These are phyloP conservation scores for Oxyura jamaicensis DNA, from an alignment of 2,113 vertebrate species.

Conservation along the genomic window DNA sequence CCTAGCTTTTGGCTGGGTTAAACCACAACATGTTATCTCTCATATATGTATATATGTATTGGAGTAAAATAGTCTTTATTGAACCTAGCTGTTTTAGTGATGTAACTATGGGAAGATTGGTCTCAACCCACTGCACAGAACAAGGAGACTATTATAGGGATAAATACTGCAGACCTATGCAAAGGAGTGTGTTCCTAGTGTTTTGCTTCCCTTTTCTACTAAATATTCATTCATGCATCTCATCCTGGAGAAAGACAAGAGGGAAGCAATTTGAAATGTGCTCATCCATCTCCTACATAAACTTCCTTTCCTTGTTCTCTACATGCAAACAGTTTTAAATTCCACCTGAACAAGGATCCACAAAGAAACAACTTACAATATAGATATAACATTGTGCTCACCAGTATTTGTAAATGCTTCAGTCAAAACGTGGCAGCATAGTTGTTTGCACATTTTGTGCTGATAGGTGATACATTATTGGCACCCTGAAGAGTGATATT, in stretches of 20 bases:
- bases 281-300: conserved; percentile 2
- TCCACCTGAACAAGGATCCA: neutral
- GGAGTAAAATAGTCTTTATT: neutral
- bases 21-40: neutral
- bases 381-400: neutral
- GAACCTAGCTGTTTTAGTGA: neutral
- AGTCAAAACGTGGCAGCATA: neutral
- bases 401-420: neutral
- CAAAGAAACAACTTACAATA: neutral
- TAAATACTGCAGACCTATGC: neutral
- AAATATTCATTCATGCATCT: conserved; percentile 16
- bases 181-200: neutral
- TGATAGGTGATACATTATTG: neutral
- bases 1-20: too few relatives aligned
- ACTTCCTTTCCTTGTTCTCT: neutral
- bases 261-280: neutral
- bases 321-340: neutral
- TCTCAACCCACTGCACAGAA: neutral
- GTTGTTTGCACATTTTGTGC: neutral
- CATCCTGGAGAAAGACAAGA: neutral
- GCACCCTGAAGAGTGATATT: neutral
- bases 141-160: neutral
- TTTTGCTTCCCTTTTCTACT: neutral
- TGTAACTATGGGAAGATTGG: neutral
- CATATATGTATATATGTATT: neutral